Conservation (phyloP, 2,888 invertebrate species). For the Colostygia pectinataria region DNA sequence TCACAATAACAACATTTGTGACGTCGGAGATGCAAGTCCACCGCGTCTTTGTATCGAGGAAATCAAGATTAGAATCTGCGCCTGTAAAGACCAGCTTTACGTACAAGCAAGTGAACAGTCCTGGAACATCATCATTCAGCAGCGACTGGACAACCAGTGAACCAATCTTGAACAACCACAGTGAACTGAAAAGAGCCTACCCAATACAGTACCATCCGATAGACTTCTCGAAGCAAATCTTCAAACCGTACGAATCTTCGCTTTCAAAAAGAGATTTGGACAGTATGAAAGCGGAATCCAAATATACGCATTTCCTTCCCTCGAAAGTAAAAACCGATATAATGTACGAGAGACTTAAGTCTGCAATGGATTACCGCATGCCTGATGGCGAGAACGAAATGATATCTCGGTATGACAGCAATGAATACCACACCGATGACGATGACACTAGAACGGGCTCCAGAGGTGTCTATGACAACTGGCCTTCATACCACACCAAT, state of each 20-base stretch:
- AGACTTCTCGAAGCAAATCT: slow-evolving; percentile 7
- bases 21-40: slow-evolving; percentile 44
- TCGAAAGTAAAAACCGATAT: slow-evolving; percentile 44
- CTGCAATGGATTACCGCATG: slow-evolving; percentile 46
- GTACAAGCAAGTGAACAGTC: slow-evolving; percentile 46
- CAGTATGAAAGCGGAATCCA: slow-evolving; percentile 44
- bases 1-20: slow-evolving; percentile 44
- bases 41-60: slow-evolving; percentile 46
- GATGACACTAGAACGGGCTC: slow-evolving; percentile 62
- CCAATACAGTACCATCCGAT: slow-evolving; percentile 16
- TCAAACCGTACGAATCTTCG: slow-evolving; percentile 21
- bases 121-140: slow-evolving; percentile 37
- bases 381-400: slow-evolving; percentile 39
- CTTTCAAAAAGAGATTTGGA: slow-evolving; percentile 33
- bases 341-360: slow-evolving; percentile 49
- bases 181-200: not conserved
- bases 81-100: slow-evolving; percentile 46
- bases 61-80: slow-evolving; percentile 44
- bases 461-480: slow-evolving; percentile 50
- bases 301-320: slow-evolving; percentile 39
- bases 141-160: slow-evolving; percentile 16
- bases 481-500: slow-evolving; percentile 60
- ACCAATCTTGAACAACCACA: slow-evolving; percentile 26
- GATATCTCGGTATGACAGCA: slow-evolving; percentile 33
- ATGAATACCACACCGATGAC: slow-evolving; percentile 55